phyloP scores from a whole-genome alignment of 2,113 vertebrate genomes.

The Sylvietta virens region DNA sequence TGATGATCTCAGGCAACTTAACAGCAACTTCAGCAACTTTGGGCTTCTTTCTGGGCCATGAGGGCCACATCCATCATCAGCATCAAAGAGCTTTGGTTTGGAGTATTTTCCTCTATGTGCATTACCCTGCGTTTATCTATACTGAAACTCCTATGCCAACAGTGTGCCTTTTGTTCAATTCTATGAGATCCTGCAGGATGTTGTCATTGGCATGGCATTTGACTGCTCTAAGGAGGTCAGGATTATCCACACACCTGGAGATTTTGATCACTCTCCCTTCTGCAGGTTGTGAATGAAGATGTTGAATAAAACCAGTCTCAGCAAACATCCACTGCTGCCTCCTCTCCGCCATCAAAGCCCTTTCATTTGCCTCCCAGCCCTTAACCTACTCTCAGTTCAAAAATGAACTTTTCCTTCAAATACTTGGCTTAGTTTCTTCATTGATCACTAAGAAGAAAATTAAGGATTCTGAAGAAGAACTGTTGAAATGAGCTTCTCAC shows the following conservation, averaged over 20 bases:
- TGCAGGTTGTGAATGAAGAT: neutral
- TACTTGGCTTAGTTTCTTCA: neutral
- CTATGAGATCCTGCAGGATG: neutral
- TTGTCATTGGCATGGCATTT: neutral
- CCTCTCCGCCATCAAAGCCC: neutral
- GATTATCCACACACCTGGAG: neutral
- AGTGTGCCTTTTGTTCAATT: neutral
- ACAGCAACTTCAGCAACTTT: neutral
- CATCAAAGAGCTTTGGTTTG: neutral
- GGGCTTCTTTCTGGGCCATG: neutral
- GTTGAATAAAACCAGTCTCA: neutral
- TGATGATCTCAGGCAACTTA: neutral
- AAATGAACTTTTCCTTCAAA: neutral
- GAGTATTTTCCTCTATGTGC: neutral
- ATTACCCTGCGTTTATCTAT: fast-evolving
- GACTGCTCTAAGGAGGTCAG: neutral
- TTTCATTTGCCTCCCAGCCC: neutral
- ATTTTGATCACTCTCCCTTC: neutral
- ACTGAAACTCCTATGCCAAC: neutral
- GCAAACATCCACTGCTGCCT: neutral
- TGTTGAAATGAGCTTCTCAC: neutral
- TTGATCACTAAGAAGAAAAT: neutral
- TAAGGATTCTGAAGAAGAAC: neutral
- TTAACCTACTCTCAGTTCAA: neutral
- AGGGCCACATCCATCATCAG: neutral